Evolutionary conservation across 2,113 vertebrate species (phyloP).

Genomic region (Rhombomys opimus): DNA sequence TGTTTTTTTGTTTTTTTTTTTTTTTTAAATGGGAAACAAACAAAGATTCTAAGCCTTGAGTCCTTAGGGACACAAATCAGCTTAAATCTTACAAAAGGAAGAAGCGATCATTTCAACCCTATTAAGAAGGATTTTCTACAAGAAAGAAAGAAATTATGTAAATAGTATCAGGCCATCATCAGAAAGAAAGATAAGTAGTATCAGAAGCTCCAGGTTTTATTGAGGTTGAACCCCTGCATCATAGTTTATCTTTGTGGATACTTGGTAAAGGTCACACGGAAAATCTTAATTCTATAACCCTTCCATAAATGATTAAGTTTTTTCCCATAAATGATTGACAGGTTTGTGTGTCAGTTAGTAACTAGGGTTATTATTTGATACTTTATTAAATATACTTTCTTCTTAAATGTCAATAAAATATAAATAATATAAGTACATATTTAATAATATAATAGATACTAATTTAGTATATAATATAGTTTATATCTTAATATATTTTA

Average conservation of each 20-base stretch:
- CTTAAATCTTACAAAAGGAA: neutral
- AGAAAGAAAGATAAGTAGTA: constrained; percentile 4
- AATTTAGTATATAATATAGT: neutral
- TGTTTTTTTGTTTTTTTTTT: constrained; percentile 34
- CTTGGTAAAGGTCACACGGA: neutral
- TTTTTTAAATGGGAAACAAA: constrained; percentile 16
- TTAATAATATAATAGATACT: neutral
- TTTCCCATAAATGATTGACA: neutral
- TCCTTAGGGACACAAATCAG: neutral
- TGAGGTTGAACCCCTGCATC: neutral
- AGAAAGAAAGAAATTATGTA: constrained; percentile 27
- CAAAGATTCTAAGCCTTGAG: neutral
- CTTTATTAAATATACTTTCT: neutral
- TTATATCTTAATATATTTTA: neutral
- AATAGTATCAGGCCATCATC: neutral
- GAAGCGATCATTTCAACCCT: neutral
- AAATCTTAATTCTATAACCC: neutral
- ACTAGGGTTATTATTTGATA: neutral
- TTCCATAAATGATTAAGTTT: neutral
- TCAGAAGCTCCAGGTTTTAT: neutral
- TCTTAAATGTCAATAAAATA: neutral
- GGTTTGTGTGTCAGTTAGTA: neutral
- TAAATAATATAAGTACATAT: neutral
- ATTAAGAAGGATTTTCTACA: neutral
- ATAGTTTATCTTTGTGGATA: neutral